Conservation (phyloP, 92 coral and sea anemone species). For the Actinostola sp. region DNA sequence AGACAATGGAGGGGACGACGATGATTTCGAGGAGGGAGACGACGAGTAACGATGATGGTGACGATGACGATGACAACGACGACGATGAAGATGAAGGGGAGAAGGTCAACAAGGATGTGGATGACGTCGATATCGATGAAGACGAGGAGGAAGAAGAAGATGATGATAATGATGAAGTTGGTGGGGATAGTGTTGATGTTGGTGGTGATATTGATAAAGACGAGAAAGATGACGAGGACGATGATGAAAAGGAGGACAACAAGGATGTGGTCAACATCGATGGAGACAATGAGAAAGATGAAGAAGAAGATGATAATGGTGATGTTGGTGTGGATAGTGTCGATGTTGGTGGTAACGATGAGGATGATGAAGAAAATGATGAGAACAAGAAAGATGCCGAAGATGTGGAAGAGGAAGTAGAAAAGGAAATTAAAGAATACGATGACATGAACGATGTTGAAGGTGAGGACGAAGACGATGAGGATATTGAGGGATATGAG, state of each 20-base stretch:
- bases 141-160: not conserved
- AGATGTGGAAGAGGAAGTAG: not conserved
- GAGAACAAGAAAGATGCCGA: not conserved
- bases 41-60: not conserved
- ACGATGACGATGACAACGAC: not conserved
- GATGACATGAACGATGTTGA: not conserved
- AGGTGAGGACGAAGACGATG: not conserved
- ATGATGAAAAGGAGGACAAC: not conserved
- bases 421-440: not conserved
- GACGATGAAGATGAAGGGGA: not conserved
- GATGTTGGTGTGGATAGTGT: not conserved
- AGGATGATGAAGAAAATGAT: not conserved
- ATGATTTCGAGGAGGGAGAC: not conserved
- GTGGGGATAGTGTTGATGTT: not conserved
- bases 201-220: not conserved
- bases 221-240: not conserved
- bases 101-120: not conserved
- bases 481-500: not conserved
- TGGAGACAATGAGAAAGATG: not conserved
- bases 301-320: not conserved
- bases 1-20: not conserved
- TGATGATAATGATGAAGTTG: not conserved
- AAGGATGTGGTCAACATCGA: not conserved
- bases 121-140: not conserved
- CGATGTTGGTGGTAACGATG: constrained; percentile 4